Conservation (phyloP, 2,888 invertebrate genomes). For the Troilus luridus region DNA sequence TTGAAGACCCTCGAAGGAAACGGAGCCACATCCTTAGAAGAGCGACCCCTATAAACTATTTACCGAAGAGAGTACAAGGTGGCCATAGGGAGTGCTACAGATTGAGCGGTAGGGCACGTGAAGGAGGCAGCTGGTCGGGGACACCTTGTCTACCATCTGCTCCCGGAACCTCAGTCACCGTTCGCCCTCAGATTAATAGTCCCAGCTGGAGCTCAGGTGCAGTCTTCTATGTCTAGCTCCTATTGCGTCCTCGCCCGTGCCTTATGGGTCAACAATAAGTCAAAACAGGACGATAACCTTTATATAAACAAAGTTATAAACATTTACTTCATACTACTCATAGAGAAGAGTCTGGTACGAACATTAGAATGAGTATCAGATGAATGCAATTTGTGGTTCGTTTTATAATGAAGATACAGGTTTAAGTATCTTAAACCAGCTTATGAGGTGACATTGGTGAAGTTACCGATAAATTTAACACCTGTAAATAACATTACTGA, state of each 20-base stretch:
- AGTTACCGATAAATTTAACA: too few species aligned
- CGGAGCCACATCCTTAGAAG: neutral
- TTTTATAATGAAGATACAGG: too few species aligned
- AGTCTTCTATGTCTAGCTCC: constrained; percentile 26
- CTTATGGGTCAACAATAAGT: constrained; percentile 9
- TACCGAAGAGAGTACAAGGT: neutral
- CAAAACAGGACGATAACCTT: neutral
- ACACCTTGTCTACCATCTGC: constrained; percentile 47
- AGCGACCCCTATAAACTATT: constrained; percentile 16
- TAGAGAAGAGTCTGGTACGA: neutral
- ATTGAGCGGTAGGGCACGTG: constrained; percentile 48
- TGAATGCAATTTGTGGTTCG: too few species aligned
- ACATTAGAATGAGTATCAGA: too few species aligned
- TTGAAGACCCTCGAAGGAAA: neutral
- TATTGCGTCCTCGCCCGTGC: neutral
- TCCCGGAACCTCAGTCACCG: constrained; percentile 43
- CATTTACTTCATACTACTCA: neutral
- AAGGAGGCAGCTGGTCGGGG: constrained; percentile 48
- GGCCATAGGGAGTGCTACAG: constrained; percentile 24
- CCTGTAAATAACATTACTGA: too few species aligned
- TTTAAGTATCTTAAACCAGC: too few species aligned
- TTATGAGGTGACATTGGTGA: too few species aligned
- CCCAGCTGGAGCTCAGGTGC: constrained; percentile 35
- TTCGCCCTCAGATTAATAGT: constrained; percentile 31
- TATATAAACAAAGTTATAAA: neutral